Base-by-base conservation (phyloP, 1,140 invertebrate species). In the Panagrolaimus sp. region DNA sequence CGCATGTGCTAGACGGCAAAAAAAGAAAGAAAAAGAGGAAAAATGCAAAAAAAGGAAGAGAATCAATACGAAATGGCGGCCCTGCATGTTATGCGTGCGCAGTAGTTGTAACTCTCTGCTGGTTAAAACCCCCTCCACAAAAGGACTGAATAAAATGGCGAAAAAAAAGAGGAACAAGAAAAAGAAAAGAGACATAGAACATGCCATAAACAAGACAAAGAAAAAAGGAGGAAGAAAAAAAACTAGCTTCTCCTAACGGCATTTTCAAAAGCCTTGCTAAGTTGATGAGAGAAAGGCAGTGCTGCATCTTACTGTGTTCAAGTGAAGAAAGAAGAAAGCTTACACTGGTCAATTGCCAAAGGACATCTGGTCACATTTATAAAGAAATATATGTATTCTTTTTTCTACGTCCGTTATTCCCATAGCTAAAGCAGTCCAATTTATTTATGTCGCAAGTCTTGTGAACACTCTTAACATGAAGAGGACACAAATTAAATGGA, bases 31-130 rank as follows among this genome's bases (percentile, higher is more conserved):
- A 27, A 16, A 27, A 57, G 51, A 27, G 51, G 51, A 57, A 27
- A 57, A 57, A 27, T 5, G 31, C 4, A 57, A 20, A 27, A 57
- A 57, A 27, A 16, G 51, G 51, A 25, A 27, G 27, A 57, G 51
- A 57, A 57, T 57, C 51, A 57, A 57, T 57, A 57, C n/a, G 51
- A 57, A 25, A 27, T 27, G 51, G 51, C 51, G 51, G 51, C 51
- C n/a, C 51, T 20, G 48, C 48, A 25, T 20, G 20, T 25, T 20
- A 14, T 20, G 51, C 51, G 31, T 38, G 31, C 31, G 31, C 31
- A 38, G 31, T 38, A 38, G 7, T 7, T 38, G 2, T 38, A 38
- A 4, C 31, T 38, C 31, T 38, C 31, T 38, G 31, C 2, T 38
- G 31, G 31, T 38, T 38, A 38, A 38, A 38, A 38, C 2, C 2